Evolutionary conservation across 53 echinoderm and acorn worm genomes (phyloP).

Genomic region (Actinopyga echinites): DNA sequence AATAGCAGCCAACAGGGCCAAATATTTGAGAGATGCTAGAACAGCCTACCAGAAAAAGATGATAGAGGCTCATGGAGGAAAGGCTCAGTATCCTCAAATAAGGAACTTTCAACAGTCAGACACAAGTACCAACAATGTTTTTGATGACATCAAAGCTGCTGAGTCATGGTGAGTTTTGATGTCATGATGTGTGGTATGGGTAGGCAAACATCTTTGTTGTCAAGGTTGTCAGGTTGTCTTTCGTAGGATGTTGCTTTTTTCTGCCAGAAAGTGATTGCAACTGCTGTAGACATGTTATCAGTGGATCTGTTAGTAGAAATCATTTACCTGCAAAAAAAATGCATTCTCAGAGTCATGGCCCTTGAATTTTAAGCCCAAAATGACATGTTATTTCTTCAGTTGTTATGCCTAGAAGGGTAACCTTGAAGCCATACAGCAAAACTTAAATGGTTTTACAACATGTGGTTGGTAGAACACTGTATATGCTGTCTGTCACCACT

Average conservation of each 20-base stretch:
- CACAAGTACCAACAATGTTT: slow-evolving; percentile 92
- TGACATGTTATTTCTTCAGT: too few species aligned
- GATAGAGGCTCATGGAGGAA: slow-evolving; percentile 83
- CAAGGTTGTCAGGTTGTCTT: neutral
- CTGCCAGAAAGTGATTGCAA: neutral
- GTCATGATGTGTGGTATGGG: too few species aligned
- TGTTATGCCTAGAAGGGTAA: too few species aligned
- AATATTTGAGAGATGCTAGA: slow-evolving; percentile 89
- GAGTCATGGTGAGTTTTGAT: slow-evolving; percentile 88
- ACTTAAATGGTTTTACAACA: too few species aligned
- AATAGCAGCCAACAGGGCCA: slow-evolving; percentile 87
- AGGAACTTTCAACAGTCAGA: slow-evolving; percentile 82
- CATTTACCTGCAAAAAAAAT: too few species aligned
- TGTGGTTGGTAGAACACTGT: too few species aligned
- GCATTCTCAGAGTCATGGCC: too few species aligned
- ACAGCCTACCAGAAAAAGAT: slow-evolving; percentile 85
- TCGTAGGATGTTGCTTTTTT: neutral
- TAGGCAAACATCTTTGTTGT: neutral
- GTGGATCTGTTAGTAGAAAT: too few species aligned
- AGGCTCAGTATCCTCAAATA: slow-evolving; percentile 81
- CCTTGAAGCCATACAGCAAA: too few species aligned
- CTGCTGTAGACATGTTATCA: too few species aligned
- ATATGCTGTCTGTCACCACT: too few species aligned
- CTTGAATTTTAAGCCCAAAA: too few species aligned
- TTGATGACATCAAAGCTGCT: slow-evolving; percentile 89